Evolutionary conservation across 2,113 vertebrate genomes (phyloP).

Genomic region (Heterotilapia buettikoferi): DNA sequence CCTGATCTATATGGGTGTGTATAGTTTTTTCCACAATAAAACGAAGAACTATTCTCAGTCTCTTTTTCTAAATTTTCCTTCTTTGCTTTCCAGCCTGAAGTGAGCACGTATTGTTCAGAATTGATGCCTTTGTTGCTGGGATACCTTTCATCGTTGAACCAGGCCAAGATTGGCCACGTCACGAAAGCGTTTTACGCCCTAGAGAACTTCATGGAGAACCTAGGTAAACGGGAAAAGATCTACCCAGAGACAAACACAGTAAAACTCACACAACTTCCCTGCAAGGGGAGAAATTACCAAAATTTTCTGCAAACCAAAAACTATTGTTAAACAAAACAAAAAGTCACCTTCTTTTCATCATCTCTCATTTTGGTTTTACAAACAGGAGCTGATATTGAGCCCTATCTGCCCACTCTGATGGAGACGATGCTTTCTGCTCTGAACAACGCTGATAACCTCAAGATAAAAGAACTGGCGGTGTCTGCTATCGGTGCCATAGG

Average conservation of each 20-base stretch:
- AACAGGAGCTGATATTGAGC: constrained; percentile 78
- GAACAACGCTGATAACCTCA: constrained; percentile 64
- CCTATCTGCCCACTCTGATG: constrained; percentile 85
- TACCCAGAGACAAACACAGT: neutral
- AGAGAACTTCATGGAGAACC: constrained; percentile 87
- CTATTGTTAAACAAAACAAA: neutral
- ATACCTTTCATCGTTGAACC: constrained; percentile 78
- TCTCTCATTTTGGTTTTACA: neutral
- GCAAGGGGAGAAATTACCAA: neutral
- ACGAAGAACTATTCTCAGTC: neutral
- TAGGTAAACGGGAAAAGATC: constrained; percentile 68
- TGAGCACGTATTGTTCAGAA: constrained; percentile 78
- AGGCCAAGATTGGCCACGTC: constrained; percentile 74
- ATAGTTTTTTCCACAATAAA: neutral
- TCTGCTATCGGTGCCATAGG: constrained; percentile 85
- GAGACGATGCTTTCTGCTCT: constrained; percentile 81
- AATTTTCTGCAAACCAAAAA: neutral
- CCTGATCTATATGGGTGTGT: neutral
- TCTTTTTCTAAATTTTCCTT: neutral
- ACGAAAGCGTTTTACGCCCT: constrained; percentile 87
- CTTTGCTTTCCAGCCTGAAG: constrained; percentile 72
- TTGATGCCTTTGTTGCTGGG: constrained; percentile 83
- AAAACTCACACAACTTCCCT: neutral
- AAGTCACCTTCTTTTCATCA: neutral
- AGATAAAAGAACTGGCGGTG: constrained; percentile 81